Evolutionary conservation across 1,140 invertebrate genomes (phyloP).

Genomic region (Ostrea edulis): DNA sequence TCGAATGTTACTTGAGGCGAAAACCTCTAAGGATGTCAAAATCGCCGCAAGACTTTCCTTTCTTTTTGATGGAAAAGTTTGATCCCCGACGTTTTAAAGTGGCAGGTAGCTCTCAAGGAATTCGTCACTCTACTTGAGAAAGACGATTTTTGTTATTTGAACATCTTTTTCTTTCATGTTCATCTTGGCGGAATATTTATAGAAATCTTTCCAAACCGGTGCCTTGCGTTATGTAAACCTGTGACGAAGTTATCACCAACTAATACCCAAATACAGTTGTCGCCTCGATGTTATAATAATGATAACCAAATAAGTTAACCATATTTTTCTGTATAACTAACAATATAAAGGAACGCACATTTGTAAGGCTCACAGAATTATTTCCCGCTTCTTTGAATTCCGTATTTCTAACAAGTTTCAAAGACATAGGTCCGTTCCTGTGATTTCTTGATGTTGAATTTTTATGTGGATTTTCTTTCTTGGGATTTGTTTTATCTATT

Average conservation of each 20-base stretch:
- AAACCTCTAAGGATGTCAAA: constrained; percentile 19
- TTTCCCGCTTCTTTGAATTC: constrained; percentile 25
- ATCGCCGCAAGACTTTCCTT: constrained; percentile 15
- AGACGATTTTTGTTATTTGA: neutral
- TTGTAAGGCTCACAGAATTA: neutral
- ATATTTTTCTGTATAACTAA: neutral
- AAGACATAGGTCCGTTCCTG: neutral
- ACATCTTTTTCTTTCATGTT: constrained; percentile 13
- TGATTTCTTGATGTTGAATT: constrained; percentile 22
- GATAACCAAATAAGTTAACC: neutral
- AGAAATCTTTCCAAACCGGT: neutral
- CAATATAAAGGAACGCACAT: neutral
- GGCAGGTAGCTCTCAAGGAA: constrained; percentile 12
- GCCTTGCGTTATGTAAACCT: neutral
- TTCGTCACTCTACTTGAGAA: constrained; percentile 14
- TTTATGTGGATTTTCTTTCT: constrained; percentile 20
- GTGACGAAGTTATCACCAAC: neutral
- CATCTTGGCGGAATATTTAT: neutral
- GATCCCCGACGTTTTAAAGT: neutral
- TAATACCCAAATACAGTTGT: neutral
- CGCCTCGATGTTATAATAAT: neutral
- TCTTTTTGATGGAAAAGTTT: constrained; percentile 6
- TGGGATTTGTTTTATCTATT: constrained; percentile 19
- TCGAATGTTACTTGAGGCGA: constrained; percentile 31
- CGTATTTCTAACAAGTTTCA: constrained; percentile 23